Evolutionary conservation across 92 coral and sea anemone genomes (phyloP), one percentile per base, ranked within the genome.

Genomic region (Heliopora coerulea): DNA sequence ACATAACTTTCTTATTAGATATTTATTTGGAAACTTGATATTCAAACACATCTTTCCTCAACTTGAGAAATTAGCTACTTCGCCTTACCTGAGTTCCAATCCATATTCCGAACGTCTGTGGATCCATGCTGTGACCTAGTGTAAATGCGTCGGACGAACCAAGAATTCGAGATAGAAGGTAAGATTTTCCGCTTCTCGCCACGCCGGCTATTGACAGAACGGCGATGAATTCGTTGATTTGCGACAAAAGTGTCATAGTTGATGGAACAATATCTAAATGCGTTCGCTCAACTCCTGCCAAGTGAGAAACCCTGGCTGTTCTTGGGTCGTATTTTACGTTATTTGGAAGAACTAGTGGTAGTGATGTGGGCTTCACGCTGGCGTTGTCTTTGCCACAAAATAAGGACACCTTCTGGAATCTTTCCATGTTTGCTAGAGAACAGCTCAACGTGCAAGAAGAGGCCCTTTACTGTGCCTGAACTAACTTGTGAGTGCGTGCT

Each of bases 91-190:
- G 46, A 0, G 77, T 70, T 17, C 48, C 77, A 86, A 90, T 72
- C 96, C 96, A 90, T 62, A 90, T 90, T 1, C 96, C 96, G 81
- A 87, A 84, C 31, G 96, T 90, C 79, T 90, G 89, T 0, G 96
- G 96, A 52, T 84, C 86, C 82, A 89, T 46, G 39, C 48, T 49
- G 75, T 89, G 96, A 0, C 96, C 96, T 6, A 89, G 75, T 42
- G 83, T 83, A 56, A 89, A 89, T 8, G 87, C 96, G 69, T 84
- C 87, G 0, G 79, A 84, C 57, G 86, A 88, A 39, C 86, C 91
- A 48, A 90, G 80, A 8, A 84, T 78, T 40, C 86, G 80, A 31
- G 91, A 82, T 28, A 90, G 58, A 69, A 90, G 82, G 75, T 87
- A 90, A 15, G 97, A 90, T 62, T 90, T 90, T 24, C 97, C 97